Conservation (phyloP, 2,888 invertebrate species). For the Stenotaenia linearis region DNA sequence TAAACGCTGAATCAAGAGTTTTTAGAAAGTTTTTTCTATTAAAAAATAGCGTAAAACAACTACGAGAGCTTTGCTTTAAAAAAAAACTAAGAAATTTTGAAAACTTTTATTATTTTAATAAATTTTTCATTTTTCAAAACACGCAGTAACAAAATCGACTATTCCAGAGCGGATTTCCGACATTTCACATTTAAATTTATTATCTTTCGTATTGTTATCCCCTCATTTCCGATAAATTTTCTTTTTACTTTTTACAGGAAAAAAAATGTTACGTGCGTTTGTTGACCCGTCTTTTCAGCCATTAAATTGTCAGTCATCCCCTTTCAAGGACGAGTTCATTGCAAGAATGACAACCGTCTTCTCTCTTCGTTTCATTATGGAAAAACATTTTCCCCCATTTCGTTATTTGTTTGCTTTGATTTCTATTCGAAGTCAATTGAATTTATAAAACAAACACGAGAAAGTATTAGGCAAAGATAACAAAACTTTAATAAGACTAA, state of each 20-base stretch:
- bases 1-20: neutral
- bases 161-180: neutral
- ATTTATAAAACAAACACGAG: neutral
- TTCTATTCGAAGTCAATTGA: neutral
- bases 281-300: neutral
- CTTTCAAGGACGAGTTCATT: slow-evolving; percentile 4
- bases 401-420: neutral
- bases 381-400: neutral
- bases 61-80: too few relatives aligned
- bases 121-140: too few relatives aligned
- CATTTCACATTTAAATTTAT: neutral
- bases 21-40: too few relatives aligned
- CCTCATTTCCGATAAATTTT: neutral
- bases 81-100: too few relatives aligned
- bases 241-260: neutral
- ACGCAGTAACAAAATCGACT: neutral
- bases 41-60: too few relatives aligned
- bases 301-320: neutral
- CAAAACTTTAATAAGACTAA: slow-evolving; percentile 9
- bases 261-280: neutral
- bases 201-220: neutral
- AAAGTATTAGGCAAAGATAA: neutral
- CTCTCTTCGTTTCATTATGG: neutral
- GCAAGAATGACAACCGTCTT: neutral
- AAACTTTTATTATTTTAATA: too few relatives aligned